Evolutionary conservation across 1,140 invertebrate species (phyloP).

Genomic region (Zeugodacus cucurbitae): DNA sequence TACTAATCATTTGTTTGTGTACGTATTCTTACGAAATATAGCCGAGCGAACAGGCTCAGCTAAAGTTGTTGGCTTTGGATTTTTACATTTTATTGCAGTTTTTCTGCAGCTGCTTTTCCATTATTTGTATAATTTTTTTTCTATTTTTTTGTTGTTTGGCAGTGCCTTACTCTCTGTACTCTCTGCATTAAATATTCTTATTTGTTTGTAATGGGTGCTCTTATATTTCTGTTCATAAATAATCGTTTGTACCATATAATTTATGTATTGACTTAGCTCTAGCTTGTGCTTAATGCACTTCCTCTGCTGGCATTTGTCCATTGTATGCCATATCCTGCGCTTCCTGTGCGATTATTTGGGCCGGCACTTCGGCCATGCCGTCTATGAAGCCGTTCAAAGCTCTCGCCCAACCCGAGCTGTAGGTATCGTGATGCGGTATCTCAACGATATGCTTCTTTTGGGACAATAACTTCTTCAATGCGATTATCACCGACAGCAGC

Average conservation of each 20-base stretch:
- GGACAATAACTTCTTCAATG: conserved; percentile 83
- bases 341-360: conserved; percentile 64
- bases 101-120: neutral
- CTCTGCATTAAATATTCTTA: neutral
- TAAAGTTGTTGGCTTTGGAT: neutral
- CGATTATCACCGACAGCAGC: conserved; percentile 80
- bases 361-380: conserved; percentile 59
- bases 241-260: neutral
- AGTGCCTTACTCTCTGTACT: neutral
- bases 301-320: conserved; percentile 68
- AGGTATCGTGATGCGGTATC: conserved; percentile 72
- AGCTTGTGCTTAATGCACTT: neutral
- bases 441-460: conserved; percentile 80
- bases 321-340: conserved; percentile 75
- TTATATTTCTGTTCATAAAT: neutral
- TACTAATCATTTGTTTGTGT: neutral
- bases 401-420: conserved; percentile 72
- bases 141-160: neutral
- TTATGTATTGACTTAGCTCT: neutral
- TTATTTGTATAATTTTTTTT: neutral
- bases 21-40: neutral
- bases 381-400: conserved; percentile 69
- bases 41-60: neutral
- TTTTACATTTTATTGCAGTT: conserved; percentile 36
- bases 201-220: no score